Percentiles rank a stretch among this genome's conserved stretches.
phyloP scores from a whole-genome alignment of 2,888 invertebrate genomes.

The Eupithecia subfuscata region DNA sequence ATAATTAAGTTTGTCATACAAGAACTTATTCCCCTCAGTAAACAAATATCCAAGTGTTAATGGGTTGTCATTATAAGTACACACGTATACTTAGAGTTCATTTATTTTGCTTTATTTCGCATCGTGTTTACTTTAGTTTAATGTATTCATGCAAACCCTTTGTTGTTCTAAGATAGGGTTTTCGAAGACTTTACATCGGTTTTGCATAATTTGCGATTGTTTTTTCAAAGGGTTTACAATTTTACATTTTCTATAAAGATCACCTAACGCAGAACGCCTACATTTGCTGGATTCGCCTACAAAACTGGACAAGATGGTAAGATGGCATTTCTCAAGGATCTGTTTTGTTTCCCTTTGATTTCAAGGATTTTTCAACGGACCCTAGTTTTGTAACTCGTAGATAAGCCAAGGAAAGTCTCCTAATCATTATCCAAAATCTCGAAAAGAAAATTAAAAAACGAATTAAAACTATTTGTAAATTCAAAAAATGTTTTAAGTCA shows the following conservation, averaged over 20 bases:
- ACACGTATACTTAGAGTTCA: constrained; percentile 30
- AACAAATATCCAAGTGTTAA: constrained; percentile 64
- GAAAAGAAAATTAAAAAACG: too few relatives aligned
- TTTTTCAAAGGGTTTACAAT: constrained; percentile 3
- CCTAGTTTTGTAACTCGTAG: too few relatives aligned
- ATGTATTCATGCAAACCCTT: constrained; percentile 34
- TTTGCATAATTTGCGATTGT: constrained; percentile 23
- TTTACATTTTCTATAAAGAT: not conserved
- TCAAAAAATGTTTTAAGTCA: too few relatives aligned
- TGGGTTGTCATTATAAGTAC: constrained; percentile 51
- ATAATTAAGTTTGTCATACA: constrained; percentile 60
- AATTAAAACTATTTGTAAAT: too few relatives aligned
- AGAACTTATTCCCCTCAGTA: constrained; percentile 57
- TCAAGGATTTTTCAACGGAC: not conserved
- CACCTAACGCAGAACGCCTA: not conserved
- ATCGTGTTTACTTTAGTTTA: constrained; percentile 36
- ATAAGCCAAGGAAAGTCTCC: too few relatives aligned
- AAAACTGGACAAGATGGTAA: not conserved
- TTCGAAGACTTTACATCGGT: constrained; percentile 20
- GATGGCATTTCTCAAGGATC: not conserved
- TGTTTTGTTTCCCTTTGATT: not conserved
- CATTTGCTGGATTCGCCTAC: too few relatives aligned
- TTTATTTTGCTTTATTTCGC: constrained; percentile 41
- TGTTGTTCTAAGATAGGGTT: constrained; percentile 30
- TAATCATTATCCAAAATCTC: too few relatives aligned